Evolutionary conservation across 2,888 invertebrate species (phyloP), one percentile per base, ranked within the genome.

Genomic region (Acronicta alni): DNA sequence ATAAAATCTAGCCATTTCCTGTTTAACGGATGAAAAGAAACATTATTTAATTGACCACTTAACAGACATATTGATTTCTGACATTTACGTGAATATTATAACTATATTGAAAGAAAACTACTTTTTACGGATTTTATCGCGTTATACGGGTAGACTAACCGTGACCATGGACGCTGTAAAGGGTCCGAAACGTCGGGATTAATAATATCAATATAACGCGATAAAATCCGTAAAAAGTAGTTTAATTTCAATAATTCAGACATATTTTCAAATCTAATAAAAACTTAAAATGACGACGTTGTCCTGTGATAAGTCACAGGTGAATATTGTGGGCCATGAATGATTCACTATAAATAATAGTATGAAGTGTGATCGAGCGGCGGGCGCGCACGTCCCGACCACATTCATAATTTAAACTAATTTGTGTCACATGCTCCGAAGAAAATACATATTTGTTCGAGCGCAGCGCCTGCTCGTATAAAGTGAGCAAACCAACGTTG

Each of bases 361-460:
- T 48, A 57, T 38, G 37, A 52, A 69, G 57, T 42, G 52, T 48
- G 54, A 47, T 35, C 35, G 6, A 35, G 35, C 35, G 18, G 45
- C 56, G 61, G 56, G 16, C 18, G 46, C 58, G 44, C 57, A 48
- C 30, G 51, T 57, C 10, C 17, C 26, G 39, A 38, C 38, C 51
- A 41, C 55, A 63, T 74, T 65, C 56, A 71, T 72, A 77, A 67
- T 74, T 57, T 55, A 57, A 64, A 48, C 53, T 71, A 67, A 69
- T 77, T 67, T 73, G 68, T 79, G 82, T 81, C 80, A 72, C 56
- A 57, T 43, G 57, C 35, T 54, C 43, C 7, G 37, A 14, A 32
- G 42, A 56, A 46, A 45, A 55, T 52, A 53, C 32, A 65, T n/a
- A n/a, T n/a, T n/a, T n/a, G n/a, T n/a, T n/a, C n/a, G n/a, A n/a